Evolutionary conservation across 2,113 vertebrate genomes (phyloP).

Genomic region (Ictalurus furcatus): DNA sequence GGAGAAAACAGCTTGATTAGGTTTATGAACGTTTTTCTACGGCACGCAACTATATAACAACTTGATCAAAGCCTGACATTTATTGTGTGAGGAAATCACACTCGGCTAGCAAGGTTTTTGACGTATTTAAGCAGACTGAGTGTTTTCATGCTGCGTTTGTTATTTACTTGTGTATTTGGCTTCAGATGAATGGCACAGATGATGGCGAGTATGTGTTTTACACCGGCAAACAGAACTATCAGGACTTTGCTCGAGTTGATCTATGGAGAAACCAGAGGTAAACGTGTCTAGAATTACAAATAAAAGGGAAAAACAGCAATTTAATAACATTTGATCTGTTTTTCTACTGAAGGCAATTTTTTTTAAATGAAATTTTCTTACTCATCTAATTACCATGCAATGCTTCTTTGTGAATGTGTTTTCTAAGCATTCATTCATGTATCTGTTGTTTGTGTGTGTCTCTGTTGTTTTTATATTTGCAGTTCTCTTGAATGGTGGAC

Average conservation of each 20-base stretch:
- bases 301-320: not conserved
- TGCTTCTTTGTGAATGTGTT: not conserved
- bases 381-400: not conserved
- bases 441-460: not conserved
- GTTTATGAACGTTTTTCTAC: no score
- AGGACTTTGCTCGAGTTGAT: slow-evolving; percentile 87
- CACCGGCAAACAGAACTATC: slow-evolving; percentile 82
- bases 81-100: not conserved
- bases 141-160: not conserved
- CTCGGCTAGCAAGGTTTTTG: not conserved
- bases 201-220: slow-evolving; percentile 89
- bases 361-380: not conserved
- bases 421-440: not conserved
- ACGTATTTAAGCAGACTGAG: not conserved
- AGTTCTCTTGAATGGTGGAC: slow-evolving; percentile 89
- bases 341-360: not conserved
- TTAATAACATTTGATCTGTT: not conserved
- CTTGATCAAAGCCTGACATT: not conserved
- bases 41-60: not conserved
- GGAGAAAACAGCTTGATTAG: no score
- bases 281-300: not conserved
- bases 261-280: slow-evolving; percentile 88
- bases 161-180: not conserved
- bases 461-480: not conserved
- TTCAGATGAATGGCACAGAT: slow-evolving; percentile 85